Evolutionary conservation across 2,888 invertebrate genomes (phyloP).

Genomic region (Tryphoninae sp.): DNA sequence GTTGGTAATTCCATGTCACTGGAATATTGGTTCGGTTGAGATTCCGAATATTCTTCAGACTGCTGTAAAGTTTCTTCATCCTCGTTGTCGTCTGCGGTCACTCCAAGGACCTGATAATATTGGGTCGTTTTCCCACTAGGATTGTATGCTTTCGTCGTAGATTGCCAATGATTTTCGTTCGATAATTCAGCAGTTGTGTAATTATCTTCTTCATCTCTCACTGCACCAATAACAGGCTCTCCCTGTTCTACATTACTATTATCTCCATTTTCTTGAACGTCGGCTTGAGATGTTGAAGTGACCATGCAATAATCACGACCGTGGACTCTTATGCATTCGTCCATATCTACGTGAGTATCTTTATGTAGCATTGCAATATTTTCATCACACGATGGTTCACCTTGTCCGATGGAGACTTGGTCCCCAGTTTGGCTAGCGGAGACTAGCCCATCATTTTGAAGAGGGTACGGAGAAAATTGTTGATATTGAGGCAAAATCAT

Average conservation of each 20-base stretch:
- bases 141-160: not conserved
- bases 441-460: constrained; percentile 1
- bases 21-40: not conserved
- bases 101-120: not conserved
- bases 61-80: not conserved
- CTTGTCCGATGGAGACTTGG: not conserved
- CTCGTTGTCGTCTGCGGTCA: not conserved
- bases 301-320: constrained; percentile 62
- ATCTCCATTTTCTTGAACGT: not conserved
- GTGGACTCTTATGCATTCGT: constrained; percentile 67
- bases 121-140: not conserved
- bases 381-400: not conserved
- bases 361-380: constrained; percentile 6
- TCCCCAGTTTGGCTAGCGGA: not conserved
- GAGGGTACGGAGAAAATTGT: constrained; percentile 20
- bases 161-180: not conserved
- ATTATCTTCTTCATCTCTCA: not conserved
- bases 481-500: constrained; percentile 3
- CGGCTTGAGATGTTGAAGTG: constrained; percentile 3
- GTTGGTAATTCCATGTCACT: not conserved
- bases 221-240: constrained; percentile 4
- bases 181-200: constrained; percentile 7
- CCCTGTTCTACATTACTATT: constrained; percentile 23
- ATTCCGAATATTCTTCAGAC: not conserved
- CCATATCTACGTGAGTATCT: constrained; percentile 54